phyloP scores from a whole-genome alignment of 2,888 invertebrate genomes.

The Ecliptopera silaceata region DNA sequence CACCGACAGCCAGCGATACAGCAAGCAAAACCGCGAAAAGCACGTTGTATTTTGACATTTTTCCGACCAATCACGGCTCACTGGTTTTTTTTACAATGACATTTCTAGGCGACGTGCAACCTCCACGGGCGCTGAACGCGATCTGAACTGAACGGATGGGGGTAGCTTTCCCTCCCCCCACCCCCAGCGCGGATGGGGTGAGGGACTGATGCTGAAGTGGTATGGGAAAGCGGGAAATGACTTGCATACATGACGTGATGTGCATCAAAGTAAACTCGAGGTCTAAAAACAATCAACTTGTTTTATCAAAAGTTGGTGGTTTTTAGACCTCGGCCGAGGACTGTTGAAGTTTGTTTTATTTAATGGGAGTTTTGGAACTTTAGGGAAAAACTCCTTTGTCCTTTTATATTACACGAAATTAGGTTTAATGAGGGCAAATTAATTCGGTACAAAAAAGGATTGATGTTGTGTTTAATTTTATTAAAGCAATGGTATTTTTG shows the following conservation, averaged over 20 bases:
- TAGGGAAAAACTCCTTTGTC: too few species aligned
- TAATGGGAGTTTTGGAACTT: too few species aligned
- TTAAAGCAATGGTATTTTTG: too few species aligned
- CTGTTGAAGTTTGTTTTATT: too few species aligned
- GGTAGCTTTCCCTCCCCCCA: slow-evolving; percentile 25
- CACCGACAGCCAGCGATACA: slow-evolving; percentile 61
- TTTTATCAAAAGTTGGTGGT: too few species aligned
- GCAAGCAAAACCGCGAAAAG: slow-evolving; percentile 58
- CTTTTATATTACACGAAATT: too few species aligned
- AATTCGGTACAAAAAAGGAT: too few species aligned
- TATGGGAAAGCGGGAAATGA: not conserved
- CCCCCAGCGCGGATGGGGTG: not conserved
- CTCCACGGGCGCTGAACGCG: slow-evolving; percentile 52
- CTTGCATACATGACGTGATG: slow-evolving; percentile 5
- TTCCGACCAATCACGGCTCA: slow-evolving; percentile 47
- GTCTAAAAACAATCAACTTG: too few species aligned
- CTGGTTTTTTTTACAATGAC: slow-evolving; percentile 40
- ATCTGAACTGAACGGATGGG: slow-evolving; percentile 41
- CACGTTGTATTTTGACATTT: slow-evolving; percentile 62
- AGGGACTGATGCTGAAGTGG: not conserved
- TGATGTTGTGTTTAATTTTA: too few species aligned
- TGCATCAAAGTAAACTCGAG: too few species aligned
- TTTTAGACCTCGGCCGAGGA: too few species aligned
- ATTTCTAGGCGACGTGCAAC: slow-evolving; percentile 48
- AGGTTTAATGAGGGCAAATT: too few species aligned